Evolutionary conservation across 2,888 invertebrate species (phyloP), one percentile per base, ranked within the genome.

Genomic region (Seira ritae): DNA sequence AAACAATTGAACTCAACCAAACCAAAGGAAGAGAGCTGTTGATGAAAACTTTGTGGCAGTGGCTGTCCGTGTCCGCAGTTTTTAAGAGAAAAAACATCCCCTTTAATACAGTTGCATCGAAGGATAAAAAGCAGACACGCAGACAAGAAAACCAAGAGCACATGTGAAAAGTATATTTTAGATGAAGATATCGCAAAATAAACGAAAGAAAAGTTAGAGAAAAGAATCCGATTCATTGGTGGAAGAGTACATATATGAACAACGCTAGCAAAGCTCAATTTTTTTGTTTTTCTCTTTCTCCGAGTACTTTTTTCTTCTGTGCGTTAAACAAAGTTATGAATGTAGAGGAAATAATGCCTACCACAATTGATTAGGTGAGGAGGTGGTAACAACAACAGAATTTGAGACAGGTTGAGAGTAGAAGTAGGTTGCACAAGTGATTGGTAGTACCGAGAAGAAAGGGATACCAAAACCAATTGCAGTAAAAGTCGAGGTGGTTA

Each of bases 351-450:
- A 80, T 81, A 69, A 31, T 81, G 86, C 86, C 84, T 86, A 86
- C 86, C 86, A 84, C 81, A 81, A 84, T 81, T 86, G 84, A 86
- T 76, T 86, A 67, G 76, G 81, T 85, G 84, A 81, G 80, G 82
- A 73, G 77, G 81, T 81, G 81, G 82, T 77, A 82, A 82, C 82
- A 81, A 81, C 81, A 83, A 87, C 75, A 84, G 85, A 80, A 79
- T 77, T 77, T 81, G 84, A 85, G 76, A 82, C 84, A 84, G 85
- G 80, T 82, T 80, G 60, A 77, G 85, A 79, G 31, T 31, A 31
- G 31, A 31, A 31, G 31, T 31, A 31, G 75, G 76, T 76, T 77
- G 77, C 60, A 78, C 75, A 74, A 78, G 68, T 79, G 72, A 82
- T 77, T 55, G 31, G 31, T 31, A 31, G 82, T 82, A 82, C 76